These are phyloP conservation scores for Zoanthus gigantus DNA, from an alignment of 92 coral and sea anemone species.

Conservation along the genomic window DNA sequence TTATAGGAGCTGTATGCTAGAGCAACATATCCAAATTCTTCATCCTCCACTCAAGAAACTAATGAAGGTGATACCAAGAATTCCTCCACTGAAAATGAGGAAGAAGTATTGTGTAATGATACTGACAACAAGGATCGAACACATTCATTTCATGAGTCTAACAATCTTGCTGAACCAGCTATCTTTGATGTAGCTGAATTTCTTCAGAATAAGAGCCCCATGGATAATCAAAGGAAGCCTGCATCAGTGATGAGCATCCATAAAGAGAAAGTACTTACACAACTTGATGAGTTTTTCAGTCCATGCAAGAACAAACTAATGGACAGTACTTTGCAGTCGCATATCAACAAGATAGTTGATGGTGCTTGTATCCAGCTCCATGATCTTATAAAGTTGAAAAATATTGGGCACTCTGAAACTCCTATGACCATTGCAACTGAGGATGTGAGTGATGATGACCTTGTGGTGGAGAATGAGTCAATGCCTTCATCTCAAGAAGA, in stretches of 20 bases:
- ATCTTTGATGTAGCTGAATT: conserved; percentile 23
- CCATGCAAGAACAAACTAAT: not conserved
- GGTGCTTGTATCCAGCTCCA: not conserved
- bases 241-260: not conserved
- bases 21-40: not conserved
- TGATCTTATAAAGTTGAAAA: not conserved
- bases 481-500: not conserved
- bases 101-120: not conserved
- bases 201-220: conserved; percentile 13
- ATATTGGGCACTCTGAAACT: not conserved
- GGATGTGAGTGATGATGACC: not conserved
- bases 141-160: not conserved
- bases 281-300: conserved; percentile 22
- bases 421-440: not conserved
- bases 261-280: not conserved
- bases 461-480: not conserved
- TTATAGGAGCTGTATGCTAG: conserved; percentile 22
- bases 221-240: not conserved
- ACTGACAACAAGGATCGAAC: not conserved
- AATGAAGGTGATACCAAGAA: not conserved
- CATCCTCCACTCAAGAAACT: not conserved
- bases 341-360: conserved; percentile 1
- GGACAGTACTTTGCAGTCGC: not conserved
- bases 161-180: not conserved
- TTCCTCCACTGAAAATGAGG: not conserved